A percentile compares a stretch with the other conserved stretches of the same genome.
phyloP scores from a whole-genome alignment of 2,113 vertebrate species.

The Tragelaphus imberbis region DNA sequence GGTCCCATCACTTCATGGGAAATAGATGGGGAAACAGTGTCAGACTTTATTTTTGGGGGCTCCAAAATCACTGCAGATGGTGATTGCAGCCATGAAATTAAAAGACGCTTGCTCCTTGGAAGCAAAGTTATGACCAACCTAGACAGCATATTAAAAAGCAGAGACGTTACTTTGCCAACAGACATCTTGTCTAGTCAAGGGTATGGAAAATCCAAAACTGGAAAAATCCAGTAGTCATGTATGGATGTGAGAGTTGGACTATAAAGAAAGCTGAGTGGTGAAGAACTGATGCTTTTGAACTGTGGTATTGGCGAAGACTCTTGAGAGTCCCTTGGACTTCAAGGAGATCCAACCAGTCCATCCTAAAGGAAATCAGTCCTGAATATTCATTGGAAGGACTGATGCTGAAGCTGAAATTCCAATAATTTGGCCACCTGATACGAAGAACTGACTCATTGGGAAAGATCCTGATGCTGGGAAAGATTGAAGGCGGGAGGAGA shows the following conservation, averaged over 20 bases:
- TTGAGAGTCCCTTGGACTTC: neutral
- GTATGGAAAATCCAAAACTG: neutral
- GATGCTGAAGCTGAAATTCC: neutral
- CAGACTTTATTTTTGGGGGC: neutral
- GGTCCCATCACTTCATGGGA: neutral
- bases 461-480: neutral
- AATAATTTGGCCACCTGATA: neutral
- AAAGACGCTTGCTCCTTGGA: neutral
- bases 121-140: neutral
- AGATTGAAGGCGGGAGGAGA: neutral
- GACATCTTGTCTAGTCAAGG: neutral
- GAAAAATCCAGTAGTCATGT: neutral
- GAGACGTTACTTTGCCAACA: neutral
- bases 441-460: neutral
- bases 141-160: neutral
- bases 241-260: neutral
- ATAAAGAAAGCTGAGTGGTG: neutral
- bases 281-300: neutral
- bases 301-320: neutral
- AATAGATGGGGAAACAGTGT: neutral
- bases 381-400: neutral
- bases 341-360: neutral
- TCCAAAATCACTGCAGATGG: neutral
- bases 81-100: neutral
- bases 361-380: neutral